Base-by-base conservation (phyloP, 2,113 vertebrate genomes). In the Cebus imitator region DNA sequence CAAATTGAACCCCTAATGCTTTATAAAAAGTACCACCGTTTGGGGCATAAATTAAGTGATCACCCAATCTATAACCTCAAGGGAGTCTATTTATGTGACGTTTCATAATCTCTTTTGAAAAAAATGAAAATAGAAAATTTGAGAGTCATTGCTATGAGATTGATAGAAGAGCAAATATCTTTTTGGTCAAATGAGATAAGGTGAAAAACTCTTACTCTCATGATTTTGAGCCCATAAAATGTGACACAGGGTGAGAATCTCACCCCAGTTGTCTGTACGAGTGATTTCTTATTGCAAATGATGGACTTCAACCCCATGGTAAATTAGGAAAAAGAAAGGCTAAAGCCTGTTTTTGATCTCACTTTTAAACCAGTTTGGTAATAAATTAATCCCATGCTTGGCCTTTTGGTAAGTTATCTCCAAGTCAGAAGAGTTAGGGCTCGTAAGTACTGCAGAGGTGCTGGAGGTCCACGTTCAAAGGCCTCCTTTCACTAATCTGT, bases 341-440 rank as follows among this genome's bases (percentile, higher is more conserved):
- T 87, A 57, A 96, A 92, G 93, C 95, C 75, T 88, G 66, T 8
- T 83, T 96, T 86, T 66, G 92, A 92, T 58, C 40, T 37, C 50
- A 64, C 32, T 96, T 96, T 97, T 83, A 94, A 97, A 84, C 79
- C 35, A 91, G 37, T 58, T 96, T 91, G 93, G 50, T 40, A 95
- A 90, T 95, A 97, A 97, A 97, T 96, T 97, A 97, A 95, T 55
- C 16, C 2, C 9, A 23, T 68, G 88, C 18, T 23, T 97, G 64
- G 78, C 70, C 82, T 97, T 96, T 58, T 52, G 35, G 66, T 93
- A 97, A 97, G 48, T 90, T 96, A 85, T 94, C 83, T 93, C 32
- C 58, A 68, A 93, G 91, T 95, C 91, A 90, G 88, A 91, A 98
- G 84, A 89, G 55, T 37, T 35, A 70, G 88, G 94, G 92, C 96